Evolutionary conservation across 2,888 invertebrate species (phyloP), one percentile per base, ranked within the genome.

Genomic region (Mesoligia furuncula): DNA sequence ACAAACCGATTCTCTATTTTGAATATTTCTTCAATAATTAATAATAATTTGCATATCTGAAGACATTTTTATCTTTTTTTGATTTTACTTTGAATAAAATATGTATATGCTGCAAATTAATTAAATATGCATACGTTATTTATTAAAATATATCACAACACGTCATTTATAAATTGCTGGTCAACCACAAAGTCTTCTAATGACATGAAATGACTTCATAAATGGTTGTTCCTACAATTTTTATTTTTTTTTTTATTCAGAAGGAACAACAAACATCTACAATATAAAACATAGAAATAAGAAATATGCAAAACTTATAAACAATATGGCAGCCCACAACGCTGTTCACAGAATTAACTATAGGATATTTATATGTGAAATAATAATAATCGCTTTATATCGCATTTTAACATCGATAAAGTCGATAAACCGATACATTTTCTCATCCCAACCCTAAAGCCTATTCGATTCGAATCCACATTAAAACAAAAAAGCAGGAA

Each of bases 381-480:
- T 9, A 24, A 24, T 54, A 9, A 24, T 54, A 24, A 54, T 45
- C 9, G 9, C 42, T 42, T 42, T 42, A 36, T 42, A 42, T 54
- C 11, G 24, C 54, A 54, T 24, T 54, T 54, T 31, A 4, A 54
- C 74, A 69, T 65, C 48, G 67, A 73, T 24, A 68, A 1, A 66
- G 13, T 77, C 69, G 70, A 69, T 17, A 75, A 70, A 61, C 15
- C 51, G 65, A 81, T 62, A 80, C 75, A 73, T n/a, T 31, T 70
- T 11, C 62, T 54, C 74, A 51, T 72, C 84, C 68, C 92, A 86
- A 85, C 92, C 81, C 91, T 93, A 91, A 66, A 81, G 83, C 84
- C 88, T 88, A 91, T 91, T 87, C 84, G 91, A 94, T 95, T 95
- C 92, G 94, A 94, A 95, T 95, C 93, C 90, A 94, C 90, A 93